Base-by-base conservation (phyloP, 1,140 invertebrate genomes). In the Pseudomyrmex flavicornis region DNA sequence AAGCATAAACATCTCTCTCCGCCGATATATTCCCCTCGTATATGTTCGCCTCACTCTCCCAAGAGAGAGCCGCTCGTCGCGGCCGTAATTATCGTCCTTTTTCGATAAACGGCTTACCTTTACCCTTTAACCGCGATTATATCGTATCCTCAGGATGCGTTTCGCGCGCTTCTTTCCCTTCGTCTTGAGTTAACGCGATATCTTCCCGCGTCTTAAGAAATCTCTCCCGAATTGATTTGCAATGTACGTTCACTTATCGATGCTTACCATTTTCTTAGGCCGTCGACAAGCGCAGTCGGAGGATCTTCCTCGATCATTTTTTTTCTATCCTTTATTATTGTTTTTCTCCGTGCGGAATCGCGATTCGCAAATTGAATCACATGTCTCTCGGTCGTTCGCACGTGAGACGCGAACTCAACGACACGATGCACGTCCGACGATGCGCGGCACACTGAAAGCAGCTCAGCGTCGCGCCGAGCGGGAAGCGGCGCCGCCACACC, bases 381-480 rank as follows among this genome's bases (percentile, higher is more conserved):
- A 80, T 76, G 63, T 65, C 72, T 48, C 44, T 48, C 52, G 9
- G 66, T 35, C 35, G 12, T 56, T 54, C 50, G 44, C 20, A 48
- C 52, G 20, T 13, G 26, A 66, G 82, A 35, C 58, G 65, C 62
- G 54, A 35, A 22, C 63, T 52, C 48, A 54, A 20, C 46, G 50
- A 52, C 85, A 70, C 63, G 44, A 80, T 62, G 65, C 88, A 85
- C 86, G 61, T 79, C 26, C 79, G 69, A 86, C 70, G 85, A 73
- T 88, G 80, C 86, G 88, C 89, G 88, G 86, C 61, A 84, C 62
- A 90, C 89, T 90, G 86, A 88, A 22, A 54, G 61, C 26, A 13
- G 48, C 59, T 7, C 73, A 69, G 73, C 83, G 83, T 69, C 83
- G 75, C 35, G 68, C 44, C 62, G 52, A 54, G 72, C 54, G 80